Evolutionary conservation across 2,797 vertebrate species (phyloP).

Genomic region (Myiotriccus ornatus): DNA sequence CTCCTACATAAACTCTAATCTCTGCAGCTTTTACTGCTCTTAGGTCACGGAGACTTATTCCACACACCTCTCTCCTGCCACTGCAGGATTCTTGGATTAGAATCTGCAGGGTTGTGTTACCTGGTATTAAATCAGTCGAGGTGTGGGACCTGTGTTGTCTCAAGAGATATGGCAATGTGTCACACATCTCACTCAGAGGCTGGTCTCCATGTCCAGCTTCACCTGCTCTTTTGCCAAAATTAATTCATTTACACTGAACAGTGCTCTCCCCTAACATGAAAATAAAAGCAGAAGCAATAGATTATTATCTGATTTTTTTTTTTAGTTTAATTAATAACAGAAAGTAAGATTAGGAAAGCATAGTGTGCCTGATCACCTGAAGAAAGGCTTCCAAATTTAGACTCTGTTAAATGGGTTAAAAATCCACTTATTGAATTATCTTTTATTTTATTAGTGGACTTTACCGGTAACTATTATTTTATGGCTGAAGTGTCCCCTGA

Average conservation of each 20-base stretch:
- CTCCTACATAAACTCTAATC: not conserved
- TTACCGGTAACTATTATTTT: conserved; percentile 30
- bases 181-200: not conserved
- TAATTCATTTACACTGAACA: not conserved
- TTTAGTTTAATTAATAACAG: not conserved
- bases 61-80: not conserved
- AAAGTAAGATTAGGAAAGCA: not conserved
- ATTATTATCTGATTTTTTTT: not conserved
- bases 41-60: not conserved
- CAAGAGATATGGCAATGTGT: not conserved
- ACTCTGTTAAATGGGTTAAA: conserved; percentile 24
- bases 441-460: conserved; percentile 46
- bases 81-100: not conserved
- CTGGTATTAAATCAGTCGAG: not conserved
- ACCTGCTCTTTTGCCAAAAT: not conserved
- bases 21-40: not conserved
- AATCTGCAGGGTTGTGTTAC: not conserved
- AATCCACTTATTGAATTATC: conserved; percentile 39
- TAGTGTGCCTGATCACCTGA: not conserved
- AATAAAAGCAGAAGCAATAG: not conserved
- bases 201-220: not conserved
- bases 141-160: not conserved
- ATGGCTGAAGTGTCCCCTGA: conserved; percentile 19
- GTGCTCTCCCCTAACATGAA: not conserved
- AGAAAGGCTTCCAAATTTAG: conserved; percentile 15